Evolutionary conservation across 1,140 invertebrate species (phyloP).

Genomic region (Rhopalosiphum maidis): DNA sequence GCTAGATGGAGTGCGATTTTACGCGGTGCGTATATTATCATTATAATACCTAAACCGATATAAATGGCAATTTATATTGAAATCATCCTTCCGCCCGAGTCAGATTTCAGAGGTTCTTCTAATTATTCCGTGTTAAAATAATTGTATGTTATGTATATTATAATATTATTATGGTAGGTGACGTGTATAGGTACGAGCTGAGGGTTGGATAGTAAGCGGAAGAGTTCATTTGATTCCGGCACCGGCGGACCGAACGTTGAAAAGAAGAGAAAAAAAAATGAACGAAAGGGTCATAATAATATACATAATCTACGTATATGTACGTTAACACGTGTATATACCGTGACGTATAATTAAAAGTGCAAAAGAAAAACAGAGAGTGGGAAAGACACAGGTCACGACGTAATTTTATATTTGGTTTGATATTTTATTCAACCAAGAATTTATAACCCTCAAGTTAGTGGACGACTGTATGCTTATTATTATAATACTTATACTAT

Average conservation of each 20-base stretch:
- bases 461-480: not conserved
- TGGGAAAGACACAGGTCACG: not conserved
- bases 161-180: not conserved
- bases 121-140: not conserved
- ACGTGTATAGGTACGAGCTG: too few species aligned
- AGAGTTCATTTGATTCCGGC: not conserved
- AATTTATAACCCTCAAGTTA: not conserved
- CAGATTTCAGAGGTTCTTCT: not conserved
- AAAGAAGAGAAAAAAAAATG: not conserved
- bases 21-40: not conserved
- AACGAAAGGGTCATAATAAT: not conserved
- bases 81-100: not conserved
- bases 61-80: not conserved
- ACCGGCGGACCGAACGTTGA: not conserved
- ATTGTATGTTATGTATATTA: not conserved
- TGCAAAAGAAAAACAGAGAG: not conserved
- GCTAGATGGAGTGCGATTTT: not conserved
- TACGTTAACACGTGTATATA: not conserved
- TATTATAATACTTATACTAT: constrained; percentile 8
- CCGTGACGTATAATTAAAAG: not conserved
- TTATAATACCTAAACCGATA: not conserved
- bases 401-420: not conserved
- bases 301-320: not conserved
- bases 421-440: not conserved
- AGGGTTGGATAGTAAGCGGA: not conserved